Evolutionary conservation across 1,140 invertebrate species (phyloP), one percentile per base, ranked within the genome.

Genomic region (Hermetia illucens): DNA sequence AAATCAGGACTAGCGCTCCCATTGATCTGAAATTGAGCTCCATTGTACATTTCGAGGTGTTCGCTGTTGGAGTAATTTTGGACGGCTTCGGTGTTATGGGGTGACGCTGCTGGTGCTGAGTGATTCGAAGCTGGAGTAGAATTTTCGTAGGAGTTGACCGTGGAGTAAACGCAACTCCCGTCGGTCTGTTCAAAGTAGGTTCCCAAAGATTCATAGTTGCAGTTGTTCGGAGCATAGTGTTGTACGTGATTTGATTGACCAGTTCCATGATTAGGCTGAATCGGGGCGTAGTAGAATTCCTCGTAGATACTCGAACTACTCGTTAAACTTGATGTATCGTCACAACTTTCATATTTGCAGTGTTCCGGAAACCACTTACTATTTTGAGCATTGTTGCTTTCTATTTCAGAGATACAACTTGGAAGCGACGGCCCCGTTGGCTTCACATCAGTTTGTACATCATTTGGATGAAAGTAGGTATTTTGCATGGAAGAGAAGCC

Each of bases 301-400:
- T 54, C 27, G 51, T 49, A 3, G 56, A 53, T 38, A 46, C 49
- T 41, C 10, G 35, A 17, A 8, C 6, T 32, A 17, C 35, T 36
- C 18, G 51, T 59, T 27, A 59, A 37, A 15, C 52, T 57, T 27
- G 56, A 59, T 18, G 56, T 57, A 29, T 59, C 56, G 33, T 59
- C 56, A 27, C 52, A 59, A 44, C 44, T 55, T 38, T 59, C 56
- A 39, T 59, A 57, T 5, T 52, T 31, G 4, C 15, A 8, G 17
- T 27, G 24, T 27, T 27, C 24, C 8, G 13, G 8, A 9, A 27
- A 13, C 13, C 44, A 45, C 42, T 50, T 42, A 5, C 36, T 20
- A 29, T 39, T 36, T 8, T 13, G 16, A 4, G n/a, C 12, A 13
- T 39, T 33, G 8, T 38, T 42, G n/a, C n/a, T n/a, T n/a, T n/a